phyloP scores from a whole-genome alignment of 2,888 invertebrate genomes.

The Mesodorylaimus sp. region DNA sequence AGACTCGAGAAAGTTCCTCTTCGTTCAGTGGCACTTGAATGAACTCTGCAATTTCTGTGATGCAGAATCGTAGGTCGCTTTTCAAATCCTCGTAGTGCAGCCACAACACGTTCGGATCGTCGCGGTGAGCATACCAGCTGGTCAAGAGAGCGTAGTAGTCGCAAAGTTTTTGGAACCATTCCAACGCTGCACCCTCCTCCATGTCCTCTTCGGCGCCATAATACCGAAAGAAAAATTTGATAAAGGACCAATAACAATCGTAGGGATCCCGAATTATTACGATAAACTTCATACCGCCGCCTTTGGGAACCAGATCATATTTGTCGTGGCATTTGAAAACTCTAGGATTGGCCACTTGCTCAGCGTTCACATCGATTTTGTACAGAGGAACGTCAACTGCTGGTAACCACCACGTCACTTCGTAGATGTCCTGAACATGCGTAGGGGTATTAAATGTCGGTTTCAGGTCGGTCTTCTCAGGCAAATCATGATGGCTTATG shows the following conservation, averaged over 20 bases:
- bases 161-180: too few species aligned
- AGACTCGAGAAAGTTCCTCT: too few species aligned
- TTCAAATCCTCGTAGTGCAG: too few species aligned
- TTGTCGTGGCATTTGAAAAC: slow-evolving; percentile 1
- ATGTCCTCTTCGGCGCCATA: not conserved
- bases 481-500: too few species aligned
- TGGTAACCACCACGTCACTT: slow-evolving; percentile 7
- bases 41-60: too few species aligned
- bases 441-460: too few species aligned
- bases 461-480: too few species aligned
- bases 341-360: slow-evolving; percentile 2
- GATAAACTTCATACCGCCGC: not conserved
- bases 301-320: slow-evolving; percentile 1
- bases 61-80: too few species aligned
- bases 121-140: too few species aligned
- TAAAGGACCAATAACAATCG: not conserved
- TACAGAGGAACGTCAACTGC: not conserved
- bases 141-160: too few species aligned
- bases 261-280: not conserved
- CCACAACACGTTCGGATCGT: too few species aligned
- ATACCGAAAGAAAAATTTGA: not conserved
- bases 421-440: slow-evolving; percentile 8
- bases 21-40: too few species aligned
- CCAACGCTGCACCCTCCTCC: not conserved
- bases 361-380: not conserved